Conservation (phyloP, 2,113 vertebrate species). For the Heterotilapia buettikoferi region DNA sequence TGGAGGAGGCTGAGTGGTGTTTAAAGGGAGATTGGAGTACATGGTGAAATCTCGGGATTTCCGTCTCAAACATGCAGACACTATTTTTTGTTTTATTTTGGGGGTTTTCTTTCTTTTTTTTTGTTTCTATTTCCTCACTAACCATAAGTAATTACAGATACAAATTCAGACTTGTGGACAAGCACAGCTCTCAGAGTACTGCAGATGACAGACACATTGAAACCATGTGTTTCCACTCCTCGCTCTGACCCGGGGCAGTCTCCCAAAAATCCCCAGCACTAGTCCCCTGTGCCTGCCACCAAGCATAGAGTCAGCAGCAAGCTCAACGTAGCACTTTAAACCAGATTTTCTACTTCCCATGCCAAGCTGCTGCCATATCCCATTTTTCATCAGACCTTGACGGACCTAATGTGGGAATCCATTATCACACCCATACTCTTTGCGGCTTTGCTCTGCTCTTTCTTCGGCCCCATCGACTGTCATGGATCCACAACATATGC, state of each 20-base stretch:
- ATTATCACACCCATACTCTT: conserved; percentile 43
- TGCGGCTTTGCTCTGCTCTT: conserved; percentile 15
- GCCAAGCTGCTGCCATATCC: conserved; percentile 59
- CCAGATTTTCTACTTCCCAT: conserved; percentile 32
- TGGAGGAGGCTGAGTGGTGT: background rate
- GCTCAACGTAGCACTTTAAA: conserved; percentile 26
- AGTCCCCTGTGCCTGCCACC: conserved; percentile 28
- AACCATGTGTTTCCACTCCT: conserved; percentile 54
- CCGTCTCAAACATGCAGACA: background rate
- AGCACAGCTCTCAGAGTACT: background rate
- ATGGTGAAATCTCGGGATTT: conserved; percentile 14
- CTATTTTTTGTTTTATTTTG: background rate
- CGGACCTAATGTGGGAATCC: conserved; percentile 57
- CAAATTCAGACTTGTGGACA: background rate
- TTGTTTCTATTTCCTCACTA: background rate
- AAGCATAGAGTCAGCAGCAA: background rate
- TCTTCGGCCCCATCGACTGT: background rate
- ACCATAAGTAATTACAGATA: conserved; percentile 32
- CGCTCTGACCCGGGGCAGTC: conserved; percentile 9
- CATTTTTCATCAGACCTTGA: conserved; percentile 50
- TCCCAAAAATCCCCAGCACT: conserved; percentile 28
- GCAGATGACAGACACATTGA: conserved; percentile 19
- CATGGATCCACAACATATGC: background rate
- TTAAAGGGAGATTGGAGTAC: background rate
- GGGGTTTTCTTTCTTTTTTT: rapidly evolving